Conservation (phyloP, 2,797 vertebrate species). For the Apodemus agrarius region DNA sequence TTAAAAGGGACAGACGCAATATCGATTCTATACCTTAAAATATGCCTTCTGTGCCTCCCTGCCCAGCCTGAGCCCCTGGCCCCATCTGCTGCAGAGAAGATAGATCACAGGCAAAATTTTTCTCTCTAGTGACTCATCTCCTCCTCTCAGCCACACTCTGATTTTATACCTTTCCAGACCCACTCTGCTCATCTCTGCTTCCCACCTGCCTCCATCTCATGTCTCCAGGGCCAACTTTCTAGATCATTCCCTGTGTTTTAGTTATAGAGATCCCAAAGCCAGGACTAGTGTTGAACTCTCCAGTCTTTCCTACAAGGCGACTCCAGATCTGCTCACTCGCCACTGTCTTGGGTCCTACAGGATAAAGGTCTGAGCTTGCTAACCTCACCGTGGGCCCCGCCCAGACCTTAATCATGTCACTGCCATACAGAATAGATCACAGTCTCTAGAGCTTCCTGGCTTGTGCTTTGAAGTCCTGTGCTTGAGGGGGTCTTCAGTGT, state of each 20-base stretch:
- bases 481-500: background rate
- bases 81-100: constrained; percentile 33
- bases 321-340: background rate
- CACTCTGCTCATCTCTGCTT: background rate
- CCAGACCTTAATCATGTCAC: background rate
- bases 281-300: background rate
- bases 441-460: background rate
- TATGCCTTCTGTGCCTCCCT: constrained; percentile 9
- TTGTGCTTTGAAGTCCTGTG: background rate
- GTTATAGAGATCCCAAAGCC: background rate
- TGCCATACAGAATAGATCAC: background rate
- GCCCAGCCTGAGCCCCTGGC: background rate
- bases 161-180: constrained; percentile 54
- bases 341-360: background rate
- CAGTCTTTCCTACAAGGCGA: background rate
- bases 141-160: constrained; percentile 33
- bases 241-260: background rate
- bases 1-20: constrained; percentile 72
- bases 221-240: background rate
- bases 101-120: constrained; percentile 55
- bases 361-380: background rate
- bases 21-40: constrained; percentile 76
- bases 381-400: background rate
- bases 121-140: constrained; percentile 50
- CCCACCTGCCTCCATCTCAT: constrained; percentile 13